Percentiles rank a stretch among this genome's conserved stretches.
phyloP scores from a whole-genome alignment of 2,797 vertebrate genomes.

The Tragelaphus oryx region DNA sequence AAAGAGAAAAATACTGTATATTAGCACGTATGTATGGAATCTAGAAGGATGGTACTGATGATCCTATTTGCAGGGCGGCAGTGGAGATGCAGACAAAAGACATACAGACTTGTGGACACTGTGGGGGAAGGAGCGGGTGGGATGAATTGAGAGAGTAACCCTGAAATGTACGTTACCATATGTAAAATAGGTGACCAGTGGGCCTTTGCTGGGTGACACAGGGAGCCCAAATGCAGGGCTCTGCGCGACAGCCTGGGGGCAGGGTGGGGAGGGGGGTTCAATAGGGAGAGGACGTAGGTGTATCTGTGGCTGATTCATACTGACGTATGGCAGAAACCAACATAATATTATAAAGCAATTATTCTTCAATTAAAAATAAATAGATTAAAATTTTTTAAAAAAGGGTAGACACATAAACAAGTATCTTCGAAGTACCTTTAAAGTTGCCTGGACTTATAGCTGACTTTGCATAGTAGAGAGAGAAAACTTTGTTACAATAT shows the following conservation, averaged over 20 bases:
- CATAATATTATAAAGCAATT: not conserved
- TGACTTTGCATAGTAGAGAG: not conserved
- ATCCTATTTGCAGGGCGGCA: too few species aligned
- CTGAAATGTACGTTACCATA: not conserved
- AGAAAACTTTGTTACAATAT: not conserved
- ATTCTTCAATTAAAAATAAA: not conserved
- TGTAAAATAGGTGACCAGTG: not conserved
- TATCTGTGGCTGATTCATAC: not conserved
- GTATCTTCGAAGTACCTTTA: not conserved
- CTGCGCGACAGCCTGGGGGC: not conserved
- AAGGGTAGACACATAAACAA: not conserved
- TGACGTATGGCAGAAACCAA: not conserved
- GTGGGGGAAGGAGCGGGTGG: not conserved
- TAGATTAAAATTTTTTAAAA: not conserved
- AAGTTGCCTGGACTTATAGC: not conserved
- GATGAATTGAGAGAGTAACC: not conserved
- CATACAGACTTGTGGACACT: not conserved
- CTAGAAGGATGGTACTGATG: too few species aligned
- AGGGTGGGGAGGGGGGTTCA: not conserved
- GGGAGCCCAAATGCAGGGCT: not conserved
- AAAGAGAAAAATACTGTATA: not conserved
- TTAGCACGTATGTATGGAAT: not conserved
- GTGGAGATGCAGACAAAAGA: not conserved
- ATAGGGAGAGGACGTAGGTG: not conserved
- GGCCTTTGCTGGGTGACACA: not conserved